Percentiles rank a stretch among this genome's conserved stretches.
These are phyloP conservation scores for Littorina saxatilis DNA, from an alignment of 1,140 invertebrate genomes.

Conservation along the genomic window DNA sequence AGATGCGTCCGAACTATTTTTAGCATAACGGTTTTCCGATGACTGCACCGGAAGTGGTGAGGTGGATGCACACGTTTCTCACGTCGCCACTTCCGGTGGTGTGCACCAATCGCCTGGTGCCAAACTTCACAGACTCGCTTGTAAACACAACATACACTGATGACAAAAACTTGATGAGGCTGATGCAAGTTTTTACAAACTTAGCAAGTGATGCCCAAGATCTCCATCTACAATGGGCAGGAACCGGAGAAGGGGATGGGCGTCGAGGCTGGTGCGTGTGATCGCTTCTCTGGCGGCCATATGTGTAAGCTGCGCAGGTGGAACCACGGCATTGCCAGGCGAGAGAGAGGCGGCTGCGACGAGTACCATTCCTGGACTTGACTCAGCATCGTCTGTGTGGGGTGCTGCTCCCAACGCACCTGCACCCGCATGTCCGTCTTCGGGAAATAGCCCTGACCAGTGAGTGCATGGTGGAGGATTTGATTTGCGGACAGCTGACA, in stretches of 20 bases:
- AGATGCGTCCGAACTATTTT: too few relatives aligned
- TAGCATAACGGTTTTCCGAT: constrained; percentile 1
- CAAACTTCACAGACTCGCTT: constrained; percentile 17
- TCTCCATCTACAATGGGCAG: constrained; percentile 49
- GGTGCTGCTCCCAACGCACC: not conserved
- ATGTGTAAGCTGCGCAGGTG: constrained; percentile 36
- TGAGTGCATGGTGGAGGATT: not conserved
- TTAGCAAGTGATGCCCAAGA: not conserved
- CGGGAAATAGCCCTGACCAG: not conserved
- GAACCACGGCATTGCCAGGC: not conserved
- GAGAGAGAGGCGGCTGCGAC: constrained; percentile 12
- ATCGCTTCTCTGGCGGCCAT: constrained; percentile 59
- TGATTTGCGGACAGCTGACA: too few relatives aligned
- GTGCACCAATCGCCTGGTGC: constrained; percentile 20
- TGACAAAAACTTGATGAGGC: not conserved
- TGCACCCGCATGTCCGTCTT: not conserved
- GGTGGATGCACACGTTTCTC: constrained; percentile 37
- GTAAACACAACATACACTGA: constrained; percentile 32
- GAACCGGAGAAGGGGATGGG: constrained; percentile 53
- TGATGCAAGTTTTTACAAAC: constrained; percentile 33
- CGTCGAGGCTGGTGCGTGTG: constrained; percentile 53
- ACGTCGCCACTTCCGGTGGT: constrained; percentile 34
- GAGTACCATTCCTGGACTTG: not conserved
- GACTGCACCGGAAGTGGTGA: constrained; percentile 37
- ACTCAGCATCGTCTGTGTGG: not conserved